Evolutionary conservation across 2,797 vertebrate genomes (phyloP).

Genomic region (Ctenosaura bakeri): DNA sequence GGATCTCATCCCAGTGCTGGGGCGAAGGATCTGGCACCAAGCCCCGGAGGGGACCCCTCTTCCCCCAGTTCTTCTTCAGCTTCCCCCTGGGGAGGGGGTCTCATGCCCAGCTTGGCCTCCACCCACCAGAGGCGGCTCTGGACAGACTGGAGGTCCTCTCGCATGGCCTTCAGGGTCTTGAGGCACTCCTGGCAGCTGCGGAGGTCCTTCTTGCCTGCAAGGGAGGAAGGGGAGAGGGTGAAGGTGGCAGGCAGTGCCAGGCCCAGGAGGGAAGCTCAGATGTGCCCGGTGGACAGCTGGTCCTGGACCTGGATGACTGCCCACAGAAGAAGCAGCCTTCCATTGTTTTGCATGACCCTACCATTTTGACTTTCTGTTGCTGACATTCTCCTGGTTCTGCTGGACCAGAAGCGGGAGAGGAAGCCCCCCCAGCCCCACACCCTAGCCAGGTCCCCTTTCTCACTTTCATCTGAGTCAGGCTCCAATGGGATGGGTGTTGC

Average conservation of each 20-base stretch:
- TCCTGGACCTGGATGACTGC: too few relatives aligned
- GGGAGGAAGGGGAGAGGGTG: too few relatives aligned
- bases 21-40: too few relatives aligned
- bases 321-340: background rate
- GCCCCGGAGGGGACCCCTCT: background rate
- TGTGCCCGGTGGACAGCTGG: too few relatives aligned
- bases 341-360: too few relatives aligned
- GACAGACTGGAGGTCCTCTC: background rate
- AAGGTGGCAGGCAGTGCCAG: too few relatives aligned
- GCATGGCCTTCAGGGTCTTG: background rate
- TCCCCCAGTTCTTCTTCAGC: background rate
- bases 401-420: background rate
- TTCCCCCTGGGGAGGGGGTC: background rate
- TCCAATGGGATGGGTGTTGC: background rate
- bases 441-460: background rate
- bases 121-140: background rate
- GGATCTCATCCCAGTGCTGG: too few relatives aligned
- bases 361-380: background rate
- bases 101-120: slow-evolving; percentile 1
- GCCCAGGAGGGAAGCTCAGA: background rate
- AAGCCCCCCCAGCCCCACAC: background rate
- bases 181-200: slow-evolving; percentile 11
- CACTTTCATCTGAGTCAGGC: background rate
- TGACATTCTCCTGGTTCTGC: background rate
- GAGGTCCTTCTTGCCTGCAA: background rate